phyloP scores from a whole-genome alignment of 2,888 invertebrate species.

The Agriopis leucophaearia region DNA sequence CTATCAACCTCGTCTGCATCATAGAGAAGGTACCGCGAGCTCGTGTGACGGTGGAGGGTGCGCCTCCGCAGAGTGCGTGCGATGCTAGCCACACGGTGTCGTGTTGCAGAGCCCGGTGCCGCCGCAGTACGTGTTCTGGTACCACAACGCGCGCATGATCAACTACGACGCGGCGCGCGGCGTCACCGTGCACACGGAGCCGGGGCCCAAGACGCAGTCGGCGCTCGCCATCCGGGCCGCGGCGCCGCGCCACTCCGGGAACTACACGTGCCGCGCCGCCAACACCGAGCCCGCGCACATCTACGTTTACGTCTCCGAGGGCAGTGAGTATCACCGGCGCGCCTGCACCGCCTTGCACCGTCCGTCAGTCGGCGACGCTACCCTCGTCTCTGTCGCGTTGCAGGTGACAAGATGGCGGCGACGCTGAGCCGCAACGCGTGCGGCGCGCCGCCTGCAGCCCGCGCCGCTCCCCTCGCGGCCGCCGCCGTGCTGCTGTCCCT shows the following conservation, averaged over 20 bases:
- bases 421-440: slow-evolving; percentile 91
- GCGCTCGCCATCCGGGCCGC: slow-evolving; percentile 94
- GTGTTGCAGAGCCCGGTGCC: slow-evolving; percentile 94
- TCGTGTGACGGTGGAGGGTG: not conserved
- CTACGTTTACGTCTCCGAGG: slow-evolving; percentile 96
- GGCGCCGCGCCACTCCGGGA: slow-evolving; percentile 94
- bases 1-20: slow-evolving; percentile 95
- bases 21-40: slow-evolving; percentile 92
- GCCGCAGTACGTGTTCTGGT: slow-evolving; percentile 98
- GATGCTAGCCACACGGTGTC: not conserved
- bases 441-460: slow-evolving; percentile 26
- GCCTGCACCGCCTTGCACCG: not conserved
- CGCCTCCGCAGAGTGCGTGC: not conserved
- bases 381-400: slow-evolving; percentile 7
- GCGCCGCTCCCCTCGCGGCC: slow-evolving; percentile 22
- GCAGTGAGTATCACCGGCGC: slow-evolving; percentile 86
- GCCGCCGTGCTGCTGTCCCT: slow-evolving; percentile 12
- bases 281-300: slow-evolving; percentile 96
- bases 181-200: slow-evolving; percentile 93
- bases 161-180: slow-evolving; percentile 95
- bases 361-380: not conserved
- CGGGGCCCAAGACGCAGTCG: slow-evolving; percentile 94
- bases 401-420: slow-evolving; percentile 97
- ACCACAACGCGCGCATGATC: slow-evolving; percentile 97
- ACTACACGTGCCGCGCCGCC: slow-evolving; percentile 96